These are phyloP conservation scores for Melozone crissalis DNA, from an alignment of 2,113 vertebrate species.

Conservation along the genomic window DNA sequence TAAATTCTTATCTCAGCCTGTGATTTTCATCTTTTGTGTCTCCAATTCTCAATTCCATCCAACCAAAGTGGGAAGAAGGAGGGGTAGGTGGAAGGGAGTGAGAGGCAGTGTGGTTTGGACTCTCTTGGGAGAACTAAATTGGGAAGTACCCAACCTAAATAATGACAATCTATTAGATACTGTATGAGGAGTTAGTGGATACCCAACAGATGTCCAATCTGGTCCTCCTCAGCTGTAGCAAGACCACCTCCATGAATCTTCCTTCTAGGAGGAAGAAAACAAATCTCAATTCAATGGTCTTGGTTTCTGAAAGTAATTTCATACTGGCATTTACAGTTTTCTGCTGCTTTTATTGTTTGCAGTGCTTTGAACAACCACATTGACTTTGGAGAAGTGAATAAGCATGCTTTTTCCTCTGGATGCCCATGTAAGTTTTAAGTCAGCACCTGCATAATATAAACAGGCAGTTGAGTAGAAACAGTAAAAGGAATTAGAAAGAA, in stretches of 20 bases:
- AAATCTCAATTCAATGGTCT: not conserved
- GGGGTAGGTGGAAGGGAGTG: not conserved
- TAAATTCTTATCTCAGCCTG: not conserved
- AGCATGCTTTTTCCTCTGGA: not conserved
- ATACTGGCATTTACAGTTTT: not conserved
- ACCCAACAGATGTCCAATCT: not conserved
- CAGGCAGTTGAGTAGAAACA: not conserved
- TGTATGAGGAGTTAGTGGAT: not conserved
- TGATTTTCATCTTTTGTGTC: not conserved
- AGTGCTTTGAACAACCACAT: not conserved
- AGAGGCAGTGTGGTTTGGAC: not conserved
- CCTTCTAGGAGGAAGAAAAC: not conserved
- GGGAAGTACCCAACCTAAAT: not conserved
- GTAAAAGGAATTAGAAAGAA: not conserved
- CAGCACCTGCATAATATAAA: not conserved
- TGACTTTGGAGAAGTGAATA: not conserved
- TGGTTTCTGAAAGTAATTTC: not conserved
- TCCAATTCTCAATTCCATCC: not conserved
- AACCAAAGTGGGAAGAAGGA: not conserved
- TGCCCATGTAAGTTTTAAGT: not conserved
- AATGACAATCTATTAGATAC: not conserved
- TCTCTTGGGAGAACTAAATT: not conserved
- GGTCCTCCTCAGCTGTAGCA: not conserved
- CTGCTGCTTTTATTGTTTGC: not conserved
- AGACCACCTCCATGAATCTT: not conserved